Conservation (phyloP, 30 jellyfish, hydroid and myxozoan species). For the Cassiopea xamachana region DNA sequence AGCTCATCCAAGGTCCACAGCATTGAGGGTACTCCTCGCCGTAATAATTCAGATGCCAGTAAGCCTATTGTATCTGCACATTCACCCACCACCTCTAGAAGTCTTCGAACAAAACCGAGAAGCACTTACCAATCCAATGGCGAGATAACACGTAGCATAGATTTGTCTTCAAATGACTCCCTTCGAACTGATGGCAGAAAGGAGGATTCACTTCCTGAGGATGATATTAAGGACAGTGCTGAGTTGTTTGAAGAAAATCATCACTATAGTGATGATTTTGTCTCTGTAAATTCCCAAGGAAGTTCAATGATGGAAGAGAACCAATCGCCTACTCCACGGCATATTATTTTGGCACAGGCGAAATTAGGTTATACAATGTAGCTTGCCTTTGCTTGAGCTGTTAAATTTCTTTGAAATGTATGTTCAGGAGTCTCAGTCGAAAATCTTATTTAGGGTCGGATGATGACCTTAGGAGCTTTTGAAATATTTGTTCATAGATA, state of each 20-base stretch:
- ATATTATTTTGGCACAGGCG: slow-evolving; percentile 29
- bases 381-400: neutral
- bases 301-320: neutral
- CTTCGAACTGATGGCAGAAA: slow-evolving; percentile 34
- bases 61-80: slow-evolving; percentile 50
- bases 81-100: slow-evolving; percentile 72
- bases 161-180: slow-evolving; percentile 30
- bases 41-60: slow-evolving; percentile 26
- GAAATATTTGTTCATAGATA: too few relatives aligned
- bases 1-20: slow-evolving; percentile 2
- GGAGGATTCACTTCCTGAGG: slow-evolving; percentile 9
- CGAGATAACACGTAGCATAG: slow-evolving; percentile 54
- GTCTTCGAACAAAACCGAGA: slow-evolving; percentile 41
- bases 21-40: neutral
- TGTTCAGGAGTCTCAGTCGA: too few relatives aligned
- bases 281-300: neutral
- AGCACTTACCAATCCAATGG: slow-evolving; percentile 17
- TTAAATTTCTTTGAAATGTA: too few relatives aligned
- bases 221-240: slow-evolving; percentile 1
- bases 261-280: slow-evolving; percentile 17
- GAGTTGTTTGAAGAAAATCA: neutral
- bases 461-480: too few relatives aligned
- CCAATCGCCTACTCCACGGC: slow-evolving; percentile 16
- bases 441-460: too few relatives aligned
- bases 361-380: slow-evolving; percentile 31